phyloP scores from a whole-genome alignment of 2,888 invertebrate species.

The Phasia obesa region DNA sequence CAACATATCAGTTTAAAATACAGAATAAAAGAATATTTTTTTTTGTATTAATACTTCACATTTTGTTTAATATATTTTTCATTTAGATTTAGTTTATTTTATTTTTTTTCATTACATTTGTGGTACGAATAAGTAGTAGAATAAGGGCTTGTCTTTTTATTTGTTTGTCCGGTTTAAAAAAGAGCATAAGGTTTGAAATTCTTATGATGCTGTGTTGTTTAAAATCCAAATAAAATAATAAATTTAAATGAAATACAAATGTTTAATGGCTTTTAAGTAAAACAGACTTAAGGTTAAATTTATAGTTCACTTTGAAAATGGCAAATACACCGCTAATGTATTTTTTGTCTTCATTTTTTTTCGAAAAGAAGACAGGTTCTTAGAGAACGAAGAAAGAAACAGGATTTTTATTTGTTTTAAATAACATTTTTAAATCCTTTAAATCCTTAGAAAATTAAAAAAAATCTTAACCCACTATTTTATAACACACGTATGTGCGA shows the following conservation, averaged over 20 bases:
- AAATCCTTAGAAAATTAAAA: not conserved
- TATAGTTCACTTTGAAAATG: conserved; percentile 65
- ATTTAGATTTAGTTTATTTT: conserved; percentile 38
- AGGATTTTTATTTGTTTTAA: not conserved
- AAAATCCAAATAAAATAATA: conserved; percentile 53
- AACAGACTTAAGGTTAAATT: conserved; percentile 55
- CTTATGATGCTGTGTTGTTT: conserved; percentile 37
- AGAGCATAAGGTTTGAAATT: conserved; percentile 67
- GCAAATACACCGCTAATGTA: conserved; percentile 61
- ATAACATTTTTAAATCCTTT: not conserved
- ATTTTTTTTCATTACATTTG: conserved; percentile 62
- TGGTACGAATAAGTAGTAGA: conserved; percentile 7
- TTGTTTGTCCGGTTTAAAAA: conserved; percentile 73
- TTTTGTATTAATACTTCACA: conserved; percentile 10
- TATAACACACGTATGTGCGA: no score
- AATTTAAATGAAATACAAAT: conserved; percentile 64
- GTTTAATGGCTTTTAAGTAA: conserved; percentile 57
- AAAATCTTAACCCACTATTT: no score
- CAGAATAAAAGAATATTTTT: conserved; percentile 70
- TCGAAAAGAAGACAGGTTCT: not conserved
- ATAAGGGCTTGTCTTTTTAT: conserved; percentile 58
- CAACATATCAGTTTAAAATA: conserved; percentile 74
- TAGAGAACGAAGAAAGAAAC: not conserved
- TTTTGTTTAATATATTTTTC: conserved; percentile 45
- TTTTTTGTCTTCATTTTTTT: conserved; percentile 18